Percentiles rank a stretch among this genome's conserved stretches.
Conservation (phyloP, 2,888 invertebrate genomes). For the Lypha dubia region DNA sequence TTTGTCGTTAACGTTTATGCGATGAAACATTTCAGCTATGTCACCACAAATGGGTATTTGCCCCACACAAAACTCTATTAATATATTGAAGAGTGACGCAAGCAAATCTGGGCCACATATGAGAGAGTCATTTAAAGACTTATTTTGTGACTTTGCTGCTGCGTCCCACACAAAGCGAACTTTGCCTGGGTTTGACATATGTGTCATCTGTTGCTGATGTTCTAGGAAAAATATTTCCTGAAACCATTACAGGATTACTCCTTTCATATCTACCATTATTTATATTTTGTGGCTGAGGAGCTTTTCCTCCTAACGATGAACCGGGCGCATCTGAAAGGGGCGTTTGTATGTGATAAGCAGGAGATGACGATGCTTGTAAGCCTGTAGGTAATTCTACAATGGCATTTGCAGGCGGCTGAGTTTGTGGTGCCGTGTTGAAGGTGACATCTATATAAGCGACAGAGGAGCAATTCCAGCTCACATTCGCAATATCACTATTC, state of each 20-base stretch:
- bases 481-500: neutral
- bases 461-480: constrained; percentile 5
- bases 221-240: neutral
- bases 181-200: neutral
- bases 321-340: neutral
- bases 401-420: neutral
- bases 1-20: too few species aligned
- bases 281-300: neutral
- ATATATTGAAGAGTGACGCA: neutral
- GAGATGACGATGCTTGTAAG: too few species aligned
- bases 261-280: neutral
- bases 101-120: neutral
- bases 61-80: constrained; percentile 9
- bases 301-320: neutral
- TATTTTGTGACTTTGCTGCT: neutral
- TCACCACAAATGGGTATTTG: neutral
- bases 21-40: neutral
- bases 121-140: constrained; percentile 8
- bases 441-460: neutral
- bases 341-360: neutral
- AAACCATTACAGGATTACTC: neutral
- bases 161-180: too few species aligned
- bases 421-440: neutral
- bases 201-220: neutral
- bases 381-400: neutral